These are phyloP conservation scores for Cyphomyrus discorhynchus DNA, from an alignment of 2,113 vertebrate species.

Conservation along the genomic window DNA sequence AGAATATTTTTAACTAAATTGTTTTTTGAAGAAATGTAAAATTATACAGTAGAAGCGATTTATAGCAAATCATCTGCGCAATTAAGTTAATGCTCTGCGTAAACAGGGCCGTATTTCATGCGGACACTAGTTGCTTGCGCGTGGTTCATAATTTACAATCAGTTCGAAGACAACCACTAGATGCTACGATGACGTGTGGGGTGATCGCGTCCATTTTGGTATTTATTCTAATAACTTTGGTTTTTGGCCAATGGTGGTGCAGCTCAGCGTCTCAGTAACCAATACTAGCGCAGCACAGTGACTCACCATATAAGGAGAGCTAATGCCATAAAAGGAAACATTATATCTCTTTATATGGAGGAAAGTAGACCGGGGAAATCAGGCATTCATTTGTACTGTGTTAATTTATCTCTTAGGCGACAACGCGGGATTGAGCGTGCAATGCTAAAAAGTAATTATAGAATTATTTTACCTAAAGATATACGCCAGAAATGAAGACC, in stretches of 20 bases:
- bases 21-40: background rate
- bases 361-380: constrained; percentile 54
- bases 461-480: background rate
- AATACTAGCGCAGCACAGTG: constrained; percentile 59
- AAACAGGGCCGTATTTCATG: background rate
- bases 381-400: background rate
- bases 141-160: background rate
- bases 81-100: background rate
- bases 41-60: background rate
- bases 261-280: constrained; percentile 29
- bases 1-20: background rate
- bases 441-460: background rate
- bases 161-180: background rate
- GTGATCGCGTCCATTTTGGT: constrained; percentile 23
- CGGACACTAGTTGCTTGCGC: background rate
- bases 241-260: background rate
- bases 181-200: background rate
- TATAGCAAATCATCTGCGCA: background rate
- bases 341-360: constrained; percentile 81
- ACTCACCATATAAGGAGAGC: constrained; percentile 79
- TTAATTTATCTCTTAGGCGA: background rate
- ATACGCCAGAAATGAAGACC: background rate
- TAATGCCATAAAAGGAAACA: constrained; percentile 80
- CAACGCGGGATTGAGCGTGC: background rate
- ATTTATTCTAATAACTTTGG: constrained; percentile 13